Percentiles rank a stretch among this genome's conserved stretches.
Conservation (phyloP, 2,888 invertebrate genomes). For the Anorthoa munda region DNA sequence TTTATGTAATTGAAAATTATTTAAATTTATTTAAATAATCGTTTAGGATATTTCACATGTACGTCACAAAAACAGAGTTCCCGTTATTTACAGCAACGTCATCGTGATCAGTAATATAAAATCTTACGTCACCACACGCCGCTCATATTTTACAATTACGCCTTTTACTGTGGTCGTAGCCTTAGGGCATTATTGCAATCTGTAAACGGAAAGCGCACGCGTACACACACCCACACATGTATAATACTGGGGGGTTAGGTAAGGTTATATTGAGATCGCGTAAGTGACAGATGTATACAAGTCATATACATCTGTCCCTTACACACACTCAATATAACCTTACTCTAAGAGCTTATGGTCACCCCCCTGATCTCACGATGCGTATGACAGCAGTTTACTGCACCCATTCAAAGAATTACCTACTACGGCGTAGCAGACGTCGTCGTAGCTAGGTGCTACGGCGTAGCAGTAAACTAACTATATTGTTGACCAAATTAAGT, state of each 20-base stretch:
- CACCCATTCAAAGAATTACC: background rate
- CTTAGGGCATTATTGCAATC: conserved; percentile 50
- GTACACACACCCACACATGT: background rate
- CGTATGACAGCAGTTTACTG: conserved; percentile 15
- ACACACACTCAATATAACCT: too few species aligned
- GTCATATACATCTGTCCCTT: too few species aligned
- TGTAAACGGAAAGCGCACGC: conserved; percentile 46
- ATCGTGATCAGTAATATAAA: conserved; percentile 17
- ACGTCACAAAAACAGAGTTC: background rate
- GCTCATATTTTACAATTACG: conserved; percentile 11
- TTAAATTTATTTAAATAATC: background rate
- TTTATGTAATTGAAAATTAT: background rate
- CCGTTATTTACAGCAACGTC: background rate
- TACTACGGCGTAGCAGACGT: conserved; percentile 2
- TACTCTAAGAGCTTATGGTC: too few species aligned
- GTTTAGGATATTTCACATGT: background rate
- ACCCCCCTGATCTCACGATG: conserved; percentile 34
- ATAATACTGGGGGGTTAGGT: too few species aligned
- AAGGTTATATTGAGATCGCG: too few species aligned
- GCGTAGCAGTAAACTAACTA: background rate
- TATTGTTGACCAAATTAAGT: background rate
- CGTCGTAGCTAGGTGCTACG: conserved; percentile 9
- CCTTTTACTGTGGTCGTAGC: conserved; percentile 13
- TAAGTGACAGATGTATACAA: too few species aligned
- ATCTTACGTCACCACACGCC: background rate